Base-by-base conservation (phyloP, 2,113 vertebrate genomes). In the Aphyosemion australe region DNA sequence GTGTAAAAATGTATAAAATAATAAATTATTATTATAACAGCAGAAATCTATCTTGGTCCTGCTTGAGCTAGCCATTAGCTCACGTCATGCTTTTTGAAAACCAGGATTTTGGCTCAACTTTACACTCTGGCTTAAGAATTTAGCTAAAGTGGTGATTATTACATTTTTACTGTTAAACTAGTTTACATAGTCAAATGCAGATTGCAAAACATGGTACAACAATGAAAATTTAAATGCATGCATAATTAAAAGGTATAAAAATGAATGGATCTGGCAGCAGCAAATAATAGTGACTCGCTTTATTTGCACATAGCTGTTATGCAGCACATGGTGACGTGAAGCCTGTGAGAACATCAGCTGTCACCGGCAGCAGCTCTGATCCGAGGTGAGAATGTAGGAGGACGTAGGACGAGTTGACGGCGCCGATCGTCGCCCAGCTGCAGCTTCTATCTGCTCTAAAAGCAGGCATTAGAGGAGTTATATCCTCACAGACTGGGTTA, bases 401-500 rank as follows among this genome's bases (percentile, higher is more conserved):
- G 39, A 60, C 60, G 54, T 61, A 62, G 45, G 15, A 60, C 14
- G 43, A 60, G 63, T 74, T 51, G 52, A 65, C 34, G 34, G 59
- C 65, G 50, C 49, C 49, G 37, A 79, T 72, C 78, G 46, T 45
- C 46, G 61, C 60, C 20, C 60, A 63, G 52, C 65, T 49, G 19
- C 32, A 20, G 48, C 43, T 47, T 61, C 20, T 15, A 73, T 50
- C 20, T 66, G 41, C 12, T 53, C 42, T 69, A 47, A 54, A 65
- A 57, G 18, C 26, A 67, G 32, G 58, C 41, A 68, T 37, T 37
- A 52, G 12, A 52, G 20, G 7, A 59, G 10, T 47, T 34, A 54
- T 37, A 52, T 31, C 26, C 21, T 8, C 45, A 49, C 9, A 59
- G 8, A 1, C 8, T 31, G 12, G 18, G 19, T 64, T 56, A 54